phyloP scores from a whole-genome alignment of 2,888 invertebrate species.

The Lycocerus yunnanus region DNA sequence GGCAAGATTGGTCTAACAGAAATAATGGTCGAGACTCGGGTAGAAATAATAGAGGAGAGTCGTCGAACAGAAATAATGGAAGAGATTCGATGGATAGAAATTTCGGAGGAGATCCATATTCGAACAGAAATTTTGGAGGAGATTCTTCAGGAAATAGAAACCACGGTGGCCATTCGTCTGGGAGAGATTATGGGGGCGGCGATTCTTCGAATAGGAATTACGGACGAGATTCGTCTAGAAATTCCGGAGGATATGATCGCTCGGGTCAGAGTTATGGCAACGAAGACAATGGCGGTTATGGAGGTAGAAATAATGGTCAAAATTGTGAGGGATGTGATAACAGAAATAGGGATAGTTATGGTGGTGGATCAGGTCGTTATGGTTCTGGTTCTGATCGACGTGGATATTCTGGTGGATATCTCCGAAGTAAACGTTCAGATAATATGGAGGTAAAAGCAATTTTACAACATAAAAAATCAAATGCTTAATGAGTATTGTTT shows the following conservation, averaged over 20 bases:
- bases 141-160: background rate
- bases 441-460: conserved; percentile 26
- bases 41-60: too few species aligned
- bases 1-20: background rate
- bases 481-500: conserved; percentile 30
- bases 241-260: background rate
- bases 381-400: conserved; percentile 21
- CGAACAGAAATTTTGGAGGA: background rate
- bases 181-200: background rate
- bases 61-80: background rate
- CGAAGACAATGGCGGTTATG: background rate
- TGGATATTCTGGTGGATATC: conserved; percentile 4
- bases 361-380: conserved; percentile 24
- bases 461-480: conserved; percentile 20
- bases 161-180: background rate
- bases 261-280: background rate
- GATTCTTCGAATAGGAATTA: background rate
- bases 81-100: background rate
- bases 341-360: conserved; percentile 7
- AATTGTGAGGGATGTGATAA: background rate
- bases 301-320: background rate
- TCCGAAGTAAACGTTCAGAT: conserved; percentile 17
- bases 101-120: background rate
- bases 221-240: background rate
- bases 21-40: background rate